phyloP scores from a whole-genome alignment of 2,888 invertebrate genomes.

The Labia minor region DNA sequence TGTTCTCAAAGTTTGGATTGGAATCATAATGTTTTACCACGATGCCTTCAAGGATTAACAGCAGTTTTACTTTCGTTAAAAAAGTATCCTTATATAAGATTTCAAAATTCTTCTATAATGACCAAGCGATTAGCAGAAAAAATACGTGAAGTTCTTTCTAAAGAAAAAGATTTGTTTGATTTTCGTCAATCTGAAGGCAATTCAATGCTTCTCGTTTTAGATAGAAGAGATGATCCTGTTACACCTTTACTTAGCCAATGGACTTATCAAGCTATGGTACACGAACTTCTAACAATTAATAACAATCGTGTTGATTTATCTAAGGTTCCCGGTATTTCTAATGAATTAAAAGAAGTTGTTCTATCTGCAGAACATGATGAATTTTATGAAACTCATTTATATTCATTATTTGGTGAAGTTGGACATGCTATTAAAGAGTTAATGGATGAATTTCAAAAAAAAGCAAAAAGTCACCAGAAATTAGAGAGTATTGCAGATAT shows the following conservation, averaged over 20 bases:
- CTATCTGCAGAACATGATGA: constrained; percentile 92
- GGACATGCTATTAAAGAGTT: constrained; percentile 91
- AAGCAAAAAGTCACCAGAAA: constrained; percentile 90
- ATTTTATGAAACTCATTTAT: constrained; percentile 60
- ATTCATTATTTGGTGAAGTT: constrained; percentile 89
- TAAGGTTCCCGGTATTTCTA: constrained; percentile 68
- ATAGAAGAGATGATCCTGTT: constrained; percentile 87
- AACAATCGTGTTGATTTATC: constrained; percentile 90
- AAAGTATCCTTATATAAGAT: constrained; percentile 79
- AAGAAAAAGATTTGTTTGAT: constrained; percentile 80
- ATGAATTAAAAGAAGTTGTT: constrained; percentile 86
- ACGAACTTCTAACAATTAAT: constrained; percentile 84
- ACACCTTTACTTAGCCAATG: constrained; percentile 95
- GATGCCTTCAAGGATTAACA: constrained; percentile 75
- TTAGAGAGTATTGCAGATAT: constrained; percentile 97
- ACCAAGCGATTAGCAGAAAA: constrained; percentile 76
- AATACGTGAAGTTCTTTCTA: constrained; percentile 70
- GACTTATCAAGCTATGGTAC: constrained; percentile 99
- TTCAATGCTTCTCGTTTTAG: constrained; percentile 78
- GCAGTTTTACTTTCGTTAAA: constrained; percentile 82
- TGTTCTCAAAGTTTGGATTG: constrained; percentile 61
- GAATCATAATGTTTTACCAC: constrained; percentile 63
- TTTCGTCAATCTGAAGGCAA: constrained; percentile 57
- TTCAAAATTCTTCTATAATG: constrained; percentile 74
- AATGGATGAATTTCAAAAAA: constrained; percentile 95